A percentile compares a stretch with the other conserved stretches of the same genome.
These are phyloP conservation scores for Pao palembangensis DNA, from an alignment of 2,113 vertebrate species.

Conservation along the genomic window DNA sequence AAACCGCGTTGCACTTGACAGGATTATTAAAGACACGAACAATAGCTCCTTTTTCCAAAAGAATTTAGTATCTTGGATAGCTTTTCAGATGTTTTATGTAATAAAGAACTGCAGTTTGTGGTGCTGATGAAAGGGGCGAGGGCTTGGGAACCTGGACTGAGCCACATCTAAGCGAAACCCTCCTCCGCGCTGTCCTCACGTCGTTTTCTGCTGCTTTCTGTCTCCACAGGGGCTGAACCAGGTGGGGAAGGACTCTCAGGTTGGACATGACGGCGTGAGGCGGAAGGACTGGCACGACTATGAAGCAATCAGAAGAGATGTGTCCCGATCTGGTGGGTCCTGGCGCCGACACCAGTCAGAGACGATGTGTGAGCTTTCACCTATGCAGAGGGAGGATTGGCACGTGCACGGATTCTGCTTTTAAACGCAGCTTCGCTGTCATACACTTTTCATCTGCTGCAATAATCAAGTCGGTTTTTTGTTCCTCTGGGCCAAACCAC, in stretches of 20 bases:
- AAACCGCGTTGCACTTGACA: too few relatives aligned
- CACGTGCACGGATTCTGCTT: neutral
- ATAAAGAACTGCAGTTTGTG: too few relatives aligned
- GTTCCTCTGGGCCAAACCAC: slow-evolving; percentile 22
- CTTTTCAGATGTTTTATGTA: too few relatives aligned
- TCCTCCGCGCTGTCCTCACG: neutral
- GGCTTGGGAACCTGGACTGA: too few relatives aligned
- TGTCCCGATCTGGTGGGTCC: slow-evolving; percentile 80
- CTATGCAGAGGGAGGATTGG: neutral
- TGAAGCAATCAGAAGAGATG: slow-evolving; percentile 82
- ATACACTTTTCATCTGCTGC: slow-evolving; percentile 20
- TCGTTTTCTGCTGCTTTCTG: neutral
- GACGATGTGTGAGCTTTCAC: too few relatives aligned
- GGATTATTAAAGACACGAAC: too few relatives aligned
- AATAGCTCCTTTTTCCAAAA: too few relatives aligned
- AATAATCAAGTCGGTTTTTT: slow-evolving; percentile 28
- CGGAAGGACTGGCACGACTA: slow-evolving; percentile 93
- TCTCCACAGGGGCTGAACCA: slow-evolving; percentile 72
- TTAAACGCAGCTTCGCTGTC: neutral
- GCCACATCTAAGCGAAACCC: too few relatives aligned
- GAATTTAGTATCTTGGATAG: too few relatives aligned
- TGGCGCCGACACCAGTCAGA: neutral
- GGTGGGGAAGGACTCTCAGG: slow-evolving; percentile 63
- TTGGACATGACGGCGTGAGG: slow-evolving; percentile 64
- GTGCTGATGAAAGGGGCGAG: too few relatives aligned